Evolutionary conservation across 2,113 vertebrate species (phyloP), one percentile per base, ranked within the genome.

Genomic region (Steatornis caripensis): DNA sequence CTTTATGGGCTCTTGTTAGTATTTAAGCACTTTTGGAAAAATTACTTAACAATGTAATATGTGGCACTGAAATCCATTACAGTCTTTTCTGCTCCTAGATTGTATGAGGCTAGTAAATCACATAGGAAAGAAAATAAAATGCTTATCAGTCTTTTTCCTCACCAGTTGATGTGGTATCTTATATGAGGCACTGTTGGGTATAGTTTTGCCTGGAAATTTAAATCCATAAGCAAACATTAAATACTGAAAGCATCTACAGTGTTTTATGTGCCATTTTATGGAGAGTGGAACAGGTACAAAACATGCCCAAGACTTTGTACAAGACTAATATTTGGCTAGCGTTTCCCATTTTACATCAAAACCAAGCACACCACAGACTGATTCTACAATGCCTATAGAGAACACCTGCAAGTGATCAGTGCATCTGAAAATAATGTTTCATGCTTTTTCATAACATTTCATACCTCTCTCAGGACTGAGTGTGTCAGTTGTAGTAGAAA

Each of bases 291-390:
- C 22, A 60, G 48, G 14, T 91, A 41, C 6, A 19, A 64, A 90
- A 46, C 32, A 45, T 41, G 49, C 4, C 12, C 10, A 16, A 45
- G 36, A n/a, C 46, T 76, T 91, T 78, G 30, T 84, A 66, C 30
- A 18, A 74, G 58, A 49, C 39, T 84, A 49, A 60, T 84, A 43
- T 93, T 80, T 65, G 34, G 26, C 4, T 48, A 24, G 5, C 3
- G 14, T 90, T 80, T 60, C 18, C 39, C 32, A 16, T 11, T 64
- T 85, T 41, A 15, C 9, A 19, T 54, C 26, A 43, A 43, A 51
- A 14, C 13, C 30, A 51, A 32, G 5, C 0, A 0, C 22, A 62
- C 5, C 60, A 32, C 6, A 5, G 23, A 3, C 8, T 6, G 24
- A 66, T 69, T 46, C 41, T 53, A 23, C 17, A 15, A 51, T 16